Conservation (phyloP, 2,797 vertebrate species). For the Micromesistius poutassou region DNA sequence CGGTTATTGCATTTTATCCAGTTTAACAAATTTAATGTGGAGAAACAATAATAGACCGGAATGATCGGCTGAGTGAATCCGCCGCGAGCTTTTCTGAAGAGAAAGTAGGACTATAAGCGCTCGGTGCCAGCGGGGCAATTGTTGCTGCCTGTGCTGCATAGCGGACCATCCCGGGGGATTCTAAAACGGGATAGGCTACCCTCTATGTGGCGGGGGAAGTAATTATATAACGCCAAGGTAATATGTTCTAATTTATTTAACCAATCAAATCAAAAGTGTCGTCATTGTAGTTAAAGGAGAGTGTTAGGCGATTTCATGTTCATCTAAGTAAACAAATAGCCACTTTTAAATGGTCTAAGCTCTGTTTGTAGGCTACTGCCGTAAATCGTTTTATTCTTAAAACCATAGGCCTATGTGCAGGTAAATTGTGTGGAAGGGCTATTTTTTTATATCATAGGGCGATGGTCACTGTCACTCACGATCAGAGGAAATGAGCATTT, state of each 20-base stretch:
- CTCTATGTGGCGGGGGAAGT: not conserved
- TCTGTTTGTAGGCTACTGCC: not conserved
- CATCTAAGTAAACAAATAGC: not conserved
- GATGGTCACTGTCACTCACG: not conserved
- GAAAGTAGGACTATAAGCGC: conserved; percentile 34
- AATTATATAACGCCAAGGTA: not conserved
- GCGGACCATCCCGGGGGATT: conserved; percentile 27
- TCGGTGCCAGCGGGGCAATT: conserved; percentile 61
- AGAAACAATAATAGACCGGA: not conserved
- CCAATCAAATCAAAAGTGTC: not conserved
- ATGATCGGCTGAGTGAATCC: conserved; percentile 29
- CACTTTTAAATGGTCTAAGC: not conserved
- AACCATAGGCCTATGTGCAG: not conserved
- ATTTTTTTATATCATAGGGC: too few species aligned
- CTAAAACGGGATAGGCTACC: not conserved
- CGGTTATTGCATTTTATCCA: too few species aligned
- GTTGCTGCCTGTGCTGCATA: conserved; percentile 20
- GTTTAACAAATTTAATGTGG: not conserved
- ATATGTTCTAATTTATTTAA: not conserved
- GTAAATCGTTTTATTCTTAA: not conserved
- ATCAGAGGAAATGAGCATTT: not conserved
- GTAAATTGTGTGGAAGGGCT: not conserved
- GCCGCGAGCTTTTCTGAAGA: conserved; percentile 41
- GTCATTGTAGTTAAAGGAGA: not conserved
- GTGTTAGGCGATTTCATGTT: not conserved